A percentile compares a stretch with the other conserved stretches of the same genome.
phyloP scores from a whole-genome alignment of 2,797 vertebrate species.

The Pelobates cultripes region DNA sequence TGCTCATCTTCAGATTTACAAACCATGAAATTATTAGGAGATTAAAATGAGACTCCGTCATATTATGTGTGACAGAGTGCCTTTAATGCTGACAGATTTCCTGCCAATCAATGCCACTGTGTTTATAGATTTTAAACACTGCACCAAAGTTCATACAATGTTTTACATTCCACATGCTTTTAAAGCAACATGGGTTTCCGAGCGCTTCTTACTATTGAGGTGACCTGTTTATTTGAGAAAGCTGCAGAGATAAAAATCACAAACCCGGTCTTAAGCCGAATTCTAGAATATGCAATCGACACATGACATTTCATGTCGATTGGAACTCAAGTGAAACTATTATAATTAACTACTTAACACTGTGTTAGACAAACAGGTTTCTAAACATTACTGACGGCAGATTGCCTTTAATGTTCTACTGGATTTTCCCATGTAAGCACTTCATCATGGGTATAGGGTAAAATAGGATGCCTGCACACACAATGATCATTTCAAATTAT shows the following conservation, averaged over 20 bases:
- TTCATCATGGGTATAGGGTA: too few species aligned
- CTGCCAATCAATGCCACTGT: not conserved
- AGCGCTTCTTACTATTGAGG: not conserved
- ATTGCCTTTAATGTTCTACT: not conserved
- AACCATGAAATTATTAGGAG: too few species aligned
- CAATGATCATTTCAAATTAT: too few species aligned
- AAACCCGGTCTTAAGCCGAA: not conserved
- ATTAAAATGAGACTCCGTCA: too few species aligned
- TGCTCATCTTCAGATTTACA: too few species aligned
- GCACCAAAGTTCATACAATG: not conserved
- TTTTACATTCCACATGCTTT: not conserved
- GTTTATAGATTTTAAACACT: not conserved
- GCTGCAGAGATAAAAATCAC: not conserved
- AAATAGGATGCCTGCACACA: too few species aligned
- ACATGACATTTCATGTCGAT: not conserved
- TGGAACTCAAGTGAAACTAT: not conserved
- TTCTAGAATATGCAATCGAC: not conserved
- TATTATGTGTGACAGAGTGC: too few species aligned
- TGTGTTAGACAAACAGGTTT: not conserved
- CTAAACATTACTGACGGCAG: not conserved
- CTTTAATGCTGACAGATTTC: not conserved
- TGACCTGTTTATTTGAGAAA: not conserved
- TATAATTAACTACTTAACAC: not conserved
- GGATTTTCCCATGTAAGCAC: too few species aligned
- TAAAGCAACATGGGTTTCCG: not conserved